These are phyloP conservation scores for Unio delphinus DNA, from an alignment of 2,888 invertebrate genomes.

Conservation along the genomic window DNA sequence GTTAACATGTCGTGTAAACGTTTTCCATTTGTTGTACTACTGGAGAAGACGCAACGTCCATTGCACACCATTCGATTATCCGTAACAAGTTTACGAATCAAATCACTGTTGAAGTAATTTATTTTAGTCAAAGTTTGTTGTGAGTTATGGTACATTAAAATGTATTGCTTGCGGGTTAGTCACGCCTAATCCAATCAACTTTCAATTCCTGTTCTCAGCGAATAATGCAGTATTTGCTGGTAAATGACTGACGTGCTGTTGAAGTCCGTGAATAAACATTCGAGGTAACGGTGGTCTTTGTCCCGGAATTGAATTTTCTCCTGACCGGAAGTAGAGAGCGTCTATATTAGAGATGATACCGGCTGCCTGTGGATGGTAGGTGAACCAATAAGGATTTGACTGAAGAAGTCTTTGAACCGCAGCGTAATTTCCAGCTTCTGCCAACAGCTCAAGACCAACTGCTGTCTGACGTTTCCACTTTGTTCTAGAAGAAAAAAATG, in stretches of 20 bases:
- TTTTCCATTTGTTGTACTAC: too few relatives aligned
- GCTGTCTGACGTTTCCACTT: constrained; percentile 99
- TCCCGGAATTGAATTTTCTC: constrained; percentile 38
- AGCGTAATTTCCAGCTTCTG: constrained; percentile 97
- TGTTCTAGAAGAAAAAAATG: constrained; percentile 79
- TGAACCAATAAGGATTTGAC: constrained; percentile 71
- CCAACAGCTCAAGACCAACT: constrained; percentile 94
- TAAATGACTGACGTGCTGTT: constrained; percentile 60
- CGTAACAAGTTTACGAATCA: too few relatives aligned
- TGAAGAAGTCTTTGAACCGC: constrained; percentile 91
- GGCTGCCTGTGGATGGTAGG: constrained; percentile 66
- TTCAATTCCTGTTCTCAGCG: constrained; percentile 50
- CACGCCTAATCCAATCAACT: background rate
- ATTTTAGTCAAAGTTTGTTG: too few relatives aligned
- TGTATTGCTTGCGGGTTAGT: too few relatives aligned
- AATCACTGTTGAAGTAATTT: too few relatives aligned
- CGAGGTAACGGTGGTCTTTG: constrained; percentile 64
- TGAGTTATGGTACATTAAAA: too few relatives aligned
- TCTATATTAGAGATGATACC: constrained; percentile 61
- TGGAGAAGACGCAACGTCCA: too few relatives aligned
- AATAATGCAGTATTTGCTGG: constrained; percentile 47
- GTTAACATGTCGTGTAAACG: too few relatives aligned
- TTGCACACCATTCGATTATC: too few relatives aligned
- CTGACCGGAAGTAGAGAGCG: constrained; percentile 55
- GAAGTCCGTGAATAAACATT: constrained; percentile 65